Evolutionary conservation across 2,888 invertebrate species (phyloP).

Genomic region (Salticus scenicus): DNA sequence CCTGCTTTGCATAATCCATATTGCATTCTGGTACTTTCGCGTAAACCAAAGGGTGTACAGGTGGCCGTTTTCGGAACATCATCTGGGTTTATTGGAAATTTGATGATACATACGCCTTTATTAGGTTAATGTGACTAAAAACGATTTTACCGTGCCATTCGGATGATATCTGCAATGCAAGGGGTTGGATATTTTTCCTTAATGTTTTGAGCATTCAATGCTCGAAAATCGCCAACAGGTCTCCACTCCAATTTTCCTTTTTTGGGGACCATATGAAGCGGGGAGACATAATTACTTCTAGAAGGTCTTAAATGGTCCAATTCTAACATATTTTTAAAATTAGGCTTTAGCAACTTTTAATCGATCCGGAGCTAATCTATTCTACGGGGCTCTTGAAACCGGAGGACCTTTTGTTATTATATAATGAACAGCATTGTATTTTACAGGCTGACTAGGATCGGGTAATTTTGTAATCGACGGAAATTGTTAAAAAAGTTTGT

Average conservation of each 20-base stretch:
- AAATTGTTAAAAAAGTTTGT: conserved; percentile 6
- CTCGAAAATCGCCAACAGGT: not conserved
- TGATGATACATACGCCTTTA: conserved; percentile 19
- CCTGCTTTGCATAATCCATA: not conserved
- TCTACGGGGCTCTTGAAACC: conserved; percentile 70
- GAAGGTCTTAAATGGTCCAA: conserved; percentile 32
- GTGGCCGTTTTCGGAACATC: not conserved
- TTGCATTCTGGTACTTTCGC: conserved; percentile 6
- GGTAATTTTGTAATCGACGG: conserved; percentile 1
- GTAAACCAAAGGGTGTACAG: not conserved
- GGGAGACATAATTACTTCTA: conserved; percentile 28
- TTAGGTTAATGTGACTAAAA: conserved; percentile 8
- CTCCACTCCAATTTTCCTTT: not conserved
- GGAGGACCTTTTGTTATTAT: conserved; percentile 74
- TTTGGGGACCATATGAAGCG: conserved; percentile 15
- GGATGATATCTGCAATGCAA: not conserved
- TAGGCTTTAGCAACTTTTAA: not conserved
- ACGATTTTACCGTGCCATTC: not conserved
- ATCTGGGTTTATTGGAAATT: conserved; percentile 3
- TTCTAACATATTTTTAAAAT: conserved; percentile 27
- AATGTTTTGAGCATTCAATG: conserved; percentile 1
- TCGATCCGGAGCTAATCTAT: conserved; percentile 11
- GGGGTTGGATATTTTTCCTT: conserved; percentile 22
- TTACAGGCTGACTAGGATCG: conserved; percentile 7
- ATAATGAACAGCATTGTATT: conserved; percentile 71